Conservation (phyloP, 2,888 invertebrate species). For the Pilophorus perplexus region DNA sequence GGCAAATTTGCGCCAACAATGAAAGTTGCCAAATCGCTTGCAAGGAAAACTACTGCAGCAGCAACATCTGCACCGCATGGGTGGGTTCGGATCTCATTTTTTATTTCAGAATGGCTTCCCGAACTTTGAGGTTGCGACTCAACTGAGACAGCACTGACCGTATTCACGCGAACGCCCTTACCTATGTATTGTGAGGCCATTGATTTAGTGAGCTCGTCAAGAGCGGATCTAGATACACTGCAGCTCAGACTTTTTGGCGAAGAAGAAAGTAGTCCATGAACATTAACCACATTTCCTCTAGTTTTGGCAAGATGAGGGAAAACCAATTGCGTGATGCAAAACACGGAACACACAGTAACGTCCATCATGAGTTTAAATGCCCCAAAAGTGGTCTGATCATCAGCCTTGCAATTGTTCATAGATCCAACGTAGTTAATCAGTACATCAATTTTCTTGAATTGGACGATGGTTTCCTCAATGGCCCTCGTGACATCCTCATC, state of each 20-base stretch:
- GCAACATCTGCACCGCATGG: constrained; percentile 61
- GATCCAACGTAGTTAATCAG: constrained; percentile 87
- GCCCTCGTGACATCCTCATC: constrained; percentile 59
- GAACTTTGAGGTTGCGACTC: too few relatives aligned
- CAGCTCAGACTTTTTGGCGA: constrained; percentile 87
- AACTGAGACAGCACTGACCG: constrained; percentile 96
- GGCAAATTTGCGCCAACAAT: constrained; percentile 86
- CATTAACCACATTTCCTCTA: constrained; percentile 61
- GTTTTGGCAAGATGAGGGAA: constrained; percentile 79
- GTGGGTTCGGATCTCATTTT: constrained; percentile 56
- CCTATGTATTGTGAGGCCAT: constrained; percentile 80
- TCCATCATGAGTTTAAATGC: constrained; percentile 89
- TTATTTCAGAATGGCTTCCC: constrained; percentile 86
- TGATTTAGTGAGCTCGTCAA: constrained; percentile 93
- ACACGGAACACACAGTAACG: constrained; percentile 79
- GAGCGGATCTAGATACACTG: constrained; percentile 85
- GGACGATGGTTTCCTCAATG: constrained; percentile 67
- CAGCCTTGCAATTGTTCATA: constrained; percentile 76
- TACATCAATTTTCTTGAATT: constrained; percentile 75
- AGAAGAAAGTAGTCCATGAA: constrained; percentile 67
- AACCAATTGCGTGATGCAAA: constrained; percentile 79
- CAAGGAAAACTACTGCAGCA: constrained; percentile 84
- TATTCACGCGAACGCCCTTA: constrained; percentile 83
- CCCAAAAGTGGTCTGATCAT: constrained; percentile 55
- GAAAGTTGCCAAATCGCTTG: constrained; percentile 82